phyloP scores from a whole-genome alignment of 2,797 vertebrate genomes.

The Micrastur ruficollis region DNA sequence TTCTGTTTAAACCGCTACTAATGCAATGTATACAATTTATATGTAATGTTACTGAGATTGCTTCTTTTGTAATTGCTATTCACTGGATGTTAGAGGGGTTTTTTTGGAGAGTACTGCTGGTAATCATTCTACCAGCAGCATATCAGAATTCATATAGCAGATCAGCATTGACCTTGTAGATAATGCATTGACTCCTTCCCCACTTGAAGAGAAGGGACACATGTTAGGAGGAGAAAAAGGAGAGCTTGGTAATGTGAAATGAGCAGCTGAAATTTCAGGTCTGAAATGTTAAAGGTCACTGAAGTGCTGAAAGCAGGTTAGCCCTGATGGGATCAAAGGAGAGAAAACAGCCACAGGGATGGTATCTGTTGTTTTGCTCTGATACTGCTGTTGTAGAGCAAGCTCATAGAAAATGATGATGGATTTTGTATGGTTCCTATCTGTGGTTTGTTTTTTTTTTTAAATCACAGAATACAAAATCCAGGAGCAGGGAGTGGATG shows the following conservation, averaged over 20 bases:
- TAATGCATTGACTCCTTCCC: not conserved
- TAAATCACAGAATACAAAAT: not conserved
- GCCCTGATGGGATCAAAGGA: not conserved
- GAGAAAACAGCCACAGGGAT: not conserved
- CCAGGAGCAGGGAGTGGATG: not conserved
- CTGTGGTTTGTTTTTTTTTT: not conserved
- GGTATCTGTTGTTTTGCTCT: not conserved
- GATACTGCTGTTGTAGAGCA: not conserved
- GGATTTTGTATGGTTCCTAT: not conserved
- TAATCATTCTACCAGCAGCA: not conserved
- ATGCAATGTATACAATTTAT: not conserved
- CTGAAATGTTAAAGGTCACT: constrained; percentile 31
- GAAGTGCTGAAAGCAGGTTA: constrained; percentile 14
- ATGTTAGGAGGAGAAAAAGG: not conserved
- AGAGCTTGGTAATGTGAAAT: not conserved
- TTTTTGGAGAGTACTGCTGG: not conserved
- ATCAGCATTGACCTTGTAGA: not conserved
- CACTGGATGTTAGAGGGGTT: not conserved
- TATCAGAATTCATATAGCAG: not conserved
- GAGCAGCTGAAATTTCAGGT: constrained; percentile 26
- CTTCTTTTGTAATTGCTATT: not conserved
- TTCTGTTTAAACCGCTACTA: not conserved
- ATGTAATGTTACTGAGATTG: not conserved
- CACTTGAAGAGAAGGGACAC: not conserved
- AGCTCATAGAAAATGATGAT: not conserved